Conservation (phyloP, 2,113 vertebrate species). For the Crotalus tigris region DNA sequence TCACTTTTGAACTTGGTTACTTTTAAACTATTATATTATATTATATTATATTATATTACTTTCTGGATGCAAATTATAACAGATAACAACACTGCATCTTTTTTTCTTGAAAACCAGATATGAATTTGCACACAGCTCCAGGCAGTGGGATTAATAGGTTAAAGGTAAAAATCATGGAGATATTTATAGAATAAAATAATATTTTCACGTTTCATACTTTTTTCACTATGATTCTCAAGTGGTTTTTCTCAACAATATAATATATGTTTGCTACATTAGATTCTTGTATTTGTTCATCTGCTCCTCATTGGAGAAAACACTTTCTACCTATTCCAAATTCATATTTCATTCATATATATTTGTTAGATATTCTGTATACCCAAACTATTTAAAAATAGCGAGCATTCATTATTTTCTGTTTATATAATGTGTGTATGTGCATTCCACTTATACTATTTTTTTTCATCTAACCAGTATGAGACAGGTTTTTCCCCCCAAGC, state of each 20-base stretch:
- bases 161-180: neutral
- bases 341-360: neutral
- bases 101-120: neutral
- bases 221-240: neutral
- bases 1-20: conserved; percentile 27
- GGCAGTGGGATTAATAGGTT: conserved; percentile 8
- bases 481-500: neutral
- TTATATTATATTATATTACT: neutral
- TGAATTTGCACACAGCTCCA: conserved; percentile 1
- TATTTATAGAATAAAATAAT: conserved; percentile 2
- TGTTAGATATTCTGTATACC: neutral
- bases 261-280: neutral
- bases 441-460: neutral
- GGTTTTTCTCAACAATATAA: neutral
- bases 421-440: neutral
- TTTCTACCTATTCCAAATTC: neutral
- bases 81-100: neutral
- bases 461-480: neutral
- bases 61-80: neutral
- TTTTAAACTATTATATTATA: too few species aligned
- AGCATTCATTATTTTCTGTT: neutral
- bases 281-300: neutral
- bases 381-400: neutral
- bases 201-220: neutral
- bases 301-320: neutral